A percentile compares a stretch with the other conserved stretches of the same genome.
Conservation (phyloP, 2,113 vertebrate species). For the Eidolon helvum region DNA sequence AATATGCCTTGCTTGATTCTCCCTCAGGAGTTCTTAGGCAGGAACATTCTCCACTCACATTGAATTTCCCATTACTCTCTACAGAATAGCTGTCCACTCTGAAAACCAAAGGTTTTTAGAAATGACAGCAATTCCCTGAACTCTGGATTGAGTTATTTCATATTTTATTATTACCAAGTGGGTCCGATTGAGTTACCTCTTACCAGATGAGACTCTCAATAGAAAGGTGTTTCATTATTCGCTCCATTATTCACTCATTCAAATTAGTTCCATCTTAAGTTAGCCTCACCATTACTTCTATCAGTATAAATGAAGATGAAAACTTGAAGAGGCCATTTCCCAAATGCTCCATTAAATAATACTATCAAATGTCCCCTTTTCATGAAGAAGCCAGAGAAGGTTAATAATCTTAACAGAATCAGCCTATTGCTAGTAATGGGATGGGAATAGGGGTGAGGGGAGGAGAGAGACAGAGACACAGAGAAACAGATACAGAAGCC, state of each 20-base stretch:
- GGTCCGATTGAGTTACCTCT: background rate
- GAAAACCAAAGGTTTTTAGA: slow-evolving; percentile 22
- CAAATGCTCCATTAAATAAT: background rate
- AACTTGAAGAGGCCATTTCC: background rate
- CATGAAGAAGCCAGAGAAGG: background rate
- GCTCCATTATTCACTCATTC: background rate
- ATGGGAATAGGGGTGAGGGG: background rate
- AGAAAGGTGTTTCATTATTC: background rate
- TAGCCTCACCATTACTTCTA: background rate
- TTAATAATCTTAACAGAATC: background rate
- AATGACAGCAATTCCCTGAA: background rate
- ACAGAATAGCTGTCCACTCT: background rate
- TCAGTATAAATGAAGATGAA: background rate
- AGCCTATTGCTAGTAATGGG: background rate
- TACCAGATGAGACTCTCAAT: background rate
- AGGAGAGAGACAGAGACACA: background rate
- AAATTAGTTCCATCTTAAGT: background rate
- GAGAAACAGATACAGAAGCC: background rate
- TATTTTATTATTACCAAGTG: background rate
- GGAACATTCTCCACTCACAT: background rate
- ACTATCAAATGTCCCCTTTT: background rate
- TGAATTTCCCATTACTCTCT: background rate
- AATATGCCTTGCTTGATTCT: background rate
- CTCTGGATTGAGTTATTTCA: background rate
- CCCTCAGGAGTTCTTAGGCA: background rate